These are phyloP conservation scores for Sycophaga agraensis DNA, from an alignment of 1,140 invertebrate genomes.

Conservation along the genomic window DNA sequence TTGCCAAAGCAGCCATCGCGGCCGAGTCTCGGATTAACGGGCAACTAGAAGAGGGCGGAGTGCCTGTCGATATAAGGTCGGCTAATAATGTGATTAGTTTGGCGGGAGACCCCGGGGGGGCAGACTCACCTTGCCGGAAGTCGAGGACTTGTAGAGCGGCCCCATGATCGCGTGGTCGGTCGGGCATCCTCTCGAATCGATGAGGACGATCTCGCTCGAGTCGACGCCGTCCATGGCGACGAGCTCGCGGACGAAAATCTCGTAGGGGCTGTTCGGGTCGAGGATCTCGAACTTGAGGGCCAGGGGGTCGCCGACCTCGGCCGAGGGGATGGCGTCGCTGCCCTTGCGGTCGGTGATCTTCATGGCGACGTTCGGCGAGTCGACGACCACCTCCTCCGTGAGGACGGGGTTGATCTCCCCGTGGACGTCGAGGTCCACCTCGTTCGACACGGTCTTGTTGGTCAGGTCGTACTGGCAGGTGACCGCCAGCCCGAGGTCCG, in stretches of 20 bases:
- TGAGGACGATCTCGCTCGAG: conserved; percentile 87
- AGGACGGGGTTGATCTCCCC: conserved; percentile 79
- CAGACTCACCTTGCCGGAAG: conserved; percentile 71
- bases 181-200: conserved; percentile 89
- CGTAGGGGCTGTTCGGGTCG: conserved; percentile 88
- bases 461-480: conserved; percentile 92
- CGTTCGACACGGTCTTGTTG: conserved; percentile 91
- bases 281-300: conserved; percentile 89
- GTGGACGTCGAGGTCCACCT: conserved; percentile 85
- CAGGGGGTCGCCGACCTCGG: conserved; percentile 86
- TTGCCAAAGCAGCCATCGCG: no score
- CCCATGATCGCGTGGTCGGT: conserved; percentile 93
- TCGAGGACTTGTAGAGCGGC: conserved; percentile 77
- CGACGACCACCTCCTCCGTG: conserved; percentile 83
- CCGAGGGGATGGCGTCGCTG: conserved; percentile 76
- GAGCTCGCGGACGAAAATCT: conserved; percentile 91
- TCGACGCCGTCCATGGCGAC: conserved; percentile 93
- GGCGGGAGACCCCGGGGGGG: no score
- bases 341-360: conserved; percentile 85
- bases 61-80: no score
- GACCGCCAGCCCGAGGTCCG: conserved; percentile 86
- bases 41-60: no score
- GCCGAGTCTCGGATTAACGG: no score
- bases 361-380: conserved; percentile 92
- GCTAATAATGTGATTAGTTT: background rate